Base-by-base conservation (phyloP, 2,113 vertebrate species). In the Emydura subglobosa region DNA sequence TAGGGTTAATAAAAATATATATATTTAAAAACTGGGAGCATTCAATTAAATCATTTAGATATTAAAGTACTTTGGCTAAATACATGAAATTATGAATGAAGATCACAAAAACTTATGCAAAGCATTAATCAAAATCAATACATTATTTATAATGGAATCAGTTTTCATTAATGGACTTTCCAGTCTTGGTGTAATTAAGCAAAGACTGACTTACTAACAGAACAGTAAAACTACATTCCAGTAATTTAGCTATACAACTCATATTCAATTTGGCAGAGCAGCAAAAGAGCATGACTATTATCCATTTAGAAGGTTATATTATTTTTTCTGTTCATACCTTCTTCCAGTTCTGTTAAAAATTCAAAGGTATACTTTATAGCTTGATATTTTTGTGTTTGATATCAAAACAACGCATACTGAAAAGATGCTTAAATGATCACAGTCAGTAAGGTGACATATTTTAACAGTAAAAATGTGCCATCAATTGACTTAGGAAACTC, bases 271-370 rank as follows among this genome's bases (percentile, higher is more conserved):
- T 94, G 44, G 11, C 11, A 0, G 6, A 90, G 79, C 59, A 88
- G 59, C 22, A 83, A 88, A 96, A 88, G 50, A 91, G 16, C 31
- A 87, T 17, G 50, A 79, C 39, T 4, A 53, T 49, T 54, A n/a
- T 82, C 91, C 91, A 88, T 90, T 94, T 44, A 96, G 72, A 49
- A 31, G n/a, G n/a, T 8, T 78, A 0, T 31, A 59, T 87, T 96
- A 94, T 79, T 83, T 90, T 13, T 39, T 91, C 13, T 85, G 54
- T 88, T 94, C 25, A 89, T 34, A 83, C 49, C 22, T 80, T 61
- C 2, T 42, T 92, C 79, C 83, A 84, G 85, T 86, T 21, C 24
- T 76, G 22, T 76, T 44, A 76, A 76, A 44, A 10, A 47, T 39
- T 24, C 72, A 76, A 24, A 76, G n/a, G 12, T 88, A 50, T 57